Evolutionary conservation across 2,113 vertebrate species (phyloP).

Genomic region (Morone chrysops): DNA sequence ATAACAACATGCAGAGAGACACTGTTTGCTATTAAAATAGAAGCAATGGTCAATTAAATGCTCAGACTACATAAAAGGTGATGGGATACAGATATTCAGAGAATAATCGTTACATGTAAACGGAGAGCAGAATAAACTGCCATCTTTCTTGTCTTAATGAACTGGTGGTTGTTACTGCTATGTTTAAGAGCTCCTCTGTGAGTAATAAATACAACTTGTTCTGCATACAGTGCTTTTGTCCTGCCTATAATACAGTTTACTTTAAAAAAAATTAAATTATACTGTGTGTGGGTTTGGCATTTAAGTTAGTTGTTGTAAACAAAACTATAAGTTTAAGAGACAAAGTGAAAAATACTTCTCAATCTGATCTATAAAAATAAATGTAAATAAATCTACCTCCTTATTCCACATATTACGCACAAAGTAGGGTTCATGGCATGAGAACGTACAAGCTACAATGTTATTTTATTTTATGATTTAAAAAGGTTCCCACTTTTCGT

Average conservation of each 20-base stretch:
- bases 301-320: not conserved
- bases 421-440: not conserved
- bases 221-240: not conserved
- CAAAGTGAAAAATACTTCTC: not conserved
- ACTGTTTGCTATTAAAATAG: not conserved
- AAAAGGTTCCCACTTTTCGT: too few relatives aligned
- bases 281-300: not conserved
- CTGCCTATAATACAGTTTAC: not conserved
- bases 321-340: not conserved
- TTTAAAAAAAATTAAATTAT: too few relatives aligned
- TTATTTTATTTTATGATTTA: not conserved
- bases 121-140: not conserved
- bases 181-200: not conserved
- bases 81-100: not conserved
- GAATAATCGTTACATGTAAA: not conserved
- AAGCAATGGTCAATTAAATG: not conserved
- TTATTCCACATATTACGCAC: not conserved
- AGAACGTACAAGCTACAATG: not conserved
- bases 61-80: not conserved
- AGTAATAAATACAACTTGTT: not conserved
- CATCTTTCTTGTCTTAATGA: not conserved
- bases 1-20: constrained; percentile 4
- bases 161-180: not conserved
- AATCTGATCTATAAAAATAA: not conserved
- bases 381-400: not conserved